Conservation (phyloP, 2,113 vertebrate genomes). For the Deroptyus accipitrinus region DNA sequence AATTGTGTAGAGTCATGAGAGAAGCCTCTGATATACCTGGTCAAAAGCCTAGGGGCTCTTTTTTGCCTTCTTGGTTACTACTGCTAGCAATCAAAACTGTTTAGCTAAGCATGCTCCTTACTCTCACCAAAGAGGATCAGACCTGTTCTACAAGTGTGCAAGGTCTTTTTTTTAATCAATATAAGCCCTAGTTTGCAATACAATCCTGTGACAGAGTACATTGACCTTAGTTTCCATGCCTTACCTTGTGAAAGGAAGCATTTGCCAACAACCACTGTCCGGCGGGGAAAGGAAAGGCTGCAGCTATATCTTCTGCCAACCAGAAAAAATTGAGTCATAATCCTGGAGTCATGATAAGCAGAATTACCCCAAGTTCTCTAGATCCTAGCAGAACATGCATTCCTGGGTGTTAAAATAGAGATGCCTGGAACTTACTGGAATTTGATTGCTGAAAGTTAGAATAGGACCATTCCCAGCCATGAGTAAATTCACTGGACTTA, state of each 20-base stretch:
- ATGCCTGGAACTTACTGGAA: not conserved
- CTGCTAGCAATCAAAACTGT: not conserved
- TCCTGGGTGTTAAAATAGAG: not conserved
- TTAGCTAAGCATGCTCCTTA: not conserved
- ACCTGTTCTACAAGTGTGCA: not conserved
- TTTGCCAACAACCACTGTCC: not conserved
- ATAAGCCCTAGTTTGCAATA: not conserved
- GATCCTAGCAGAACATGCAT: not conserved
- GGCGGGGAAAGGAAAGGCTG: not conserved
- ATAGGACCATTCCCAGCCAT: not conserved
- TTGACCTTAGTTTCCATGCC: not conserved
- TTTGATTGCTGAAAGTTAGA: not conserved
- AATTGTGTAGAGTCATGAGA: not conserved
- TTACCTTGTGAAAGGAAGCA: not conserved
- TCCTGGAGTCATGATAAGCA: not conserved
- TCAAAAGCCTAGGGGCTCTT: not conserved
- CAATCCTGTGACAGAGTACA: not conserved
- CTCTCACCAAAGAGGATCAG: not conserved
- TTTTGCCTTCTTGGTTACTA: not conserved
- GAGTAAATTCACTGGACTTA: not conserved
- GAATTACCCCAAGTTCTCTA: not conserved
- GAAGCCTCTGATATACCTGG: not conserved
- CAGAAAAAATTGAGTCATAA: not conserved
- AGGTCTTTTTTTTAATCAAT: not conserved
- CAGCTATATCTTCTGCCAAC: not conserved